These are phyloP conservation scores for Schizopygopsis pylzovi DNA, from an alignment of 2,797 vertebrate genomes.

Conservation along the genomic window DNA sequence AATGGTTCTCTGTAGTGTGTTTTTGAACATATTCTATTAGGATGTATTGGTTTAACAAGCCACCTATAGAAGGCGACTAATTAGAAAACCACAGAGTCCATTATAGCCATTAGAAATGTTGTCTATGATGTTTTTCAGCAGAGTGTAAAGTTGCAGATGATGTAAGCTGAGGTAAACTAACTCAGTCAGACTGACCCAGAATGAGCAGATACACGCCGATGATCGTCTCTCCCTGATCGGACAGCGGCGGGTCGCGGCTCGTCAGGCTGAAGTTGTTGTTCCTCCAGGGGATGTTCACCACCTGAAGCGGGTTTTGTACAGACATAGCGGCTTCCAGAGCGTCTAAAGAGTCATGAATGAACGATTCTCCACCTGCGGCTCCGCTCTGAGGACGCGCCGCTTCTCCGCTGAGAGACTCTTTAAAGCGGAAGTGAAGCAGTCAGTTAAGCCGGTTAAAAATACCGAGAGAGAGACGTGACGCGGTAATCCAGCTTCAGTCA, in stretches of 20 bases:
- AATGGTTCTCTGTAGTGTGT: no score
- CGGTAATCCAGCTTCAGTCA: slow-evolving; percentile 36
- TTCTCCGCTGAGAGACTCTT: not conserved
- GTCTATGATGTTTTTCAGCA: no score
- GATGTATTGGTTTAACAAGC: no score
- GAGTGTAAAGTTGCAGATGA: not conserved
- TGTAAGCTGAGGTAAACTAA: not conserved
- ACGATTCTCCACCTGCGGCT: slow-evolving; percentile 65
- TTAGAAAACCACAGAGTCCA: no score
- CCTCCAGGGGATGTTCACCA: slow-evolving; percentile 83
- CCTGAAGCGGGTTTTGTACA: slow-evolving; percentile 66
- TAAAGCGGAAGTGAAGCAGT: not conserved
- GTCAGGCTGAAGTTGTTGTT: slow-evolving; percentile 85
- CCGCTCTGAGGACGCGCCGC: slow-evolving; percentile 46
- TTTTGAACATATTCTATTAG: no score
- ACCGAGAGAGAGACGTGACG: not conserved
- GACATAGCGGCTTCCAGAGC: slow-evolving; percentile 65
- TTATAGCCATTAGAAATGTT: no score
- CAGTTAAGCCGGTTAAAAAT: slow-evolving; percentile 46
- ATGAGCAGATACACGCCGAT: slow-evolving; percentile 85
- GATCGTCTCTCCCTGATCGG: slow-evolving; percentile 86
- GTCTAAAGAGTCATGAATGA: slow-evolving; percentile 9
- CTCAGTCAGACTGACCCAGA: slow-evolving; percentile 77
- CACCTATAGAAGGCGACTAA: no score
- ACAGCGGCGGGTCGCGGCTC: slow-evolving; percentile 79